phyloP scores from a whole-genome alignment of 2,113 vertebrate species.

The Ovis aries region ARS-UI_Ramb_v3.0 NC_056057.1:41474501-41475000 shows the following conservation, averaged over 20 bases:
- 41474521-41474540: background rate
- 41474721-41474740: accelerated
- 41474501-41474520: background rate
- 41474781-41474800: too few species aligned
- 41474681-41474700: background rate
- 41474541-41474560: background rate
- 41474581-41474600: background rate
- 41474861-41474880: background rate
- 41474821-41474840: background rate
- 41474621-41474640: background rate
- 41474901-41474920: background rate
- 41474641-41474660: background rate
- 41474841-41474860: background rate
- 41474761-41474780: background rate
- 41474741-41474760: background rate
- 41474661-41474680: background rate
- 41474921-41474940: background rate
- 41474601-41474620: background rate
- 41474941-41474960: background rate
- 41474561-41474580: background rate
- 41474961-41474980: background rate
- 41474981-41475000: background rate
- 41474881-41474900: background rate
- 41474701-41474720: too few species aligned
- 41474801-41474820: background rate